phyloP scores from a whole-genome alignment of 2,888 invertebrate species.

The Drepana falcataria region DNA sequence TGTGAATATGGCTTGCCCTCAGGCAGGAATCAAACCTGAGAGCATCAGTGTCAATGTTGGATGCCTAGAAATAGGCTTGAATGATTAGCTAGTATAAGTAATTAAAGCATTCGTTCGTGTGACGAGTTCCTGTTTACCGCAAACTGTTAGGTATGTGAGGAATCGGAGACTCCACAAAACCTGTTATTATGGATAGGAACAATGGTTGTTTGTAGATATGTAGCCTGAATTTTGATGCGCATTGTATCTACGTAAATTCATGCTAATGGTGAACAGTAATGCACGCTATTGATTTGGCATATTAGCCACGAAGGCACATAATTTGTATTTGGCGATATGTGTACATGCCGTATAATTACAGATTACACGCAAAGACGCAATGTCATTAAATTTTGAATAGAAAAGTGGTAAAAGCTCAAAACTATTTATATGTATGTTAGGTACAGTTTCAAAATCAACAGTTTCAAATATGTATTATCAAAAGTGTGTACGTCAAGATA shows the following conservation, averaged over 20 bases:
- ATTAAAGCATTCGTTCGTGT: slow-evolving; percentile 4
- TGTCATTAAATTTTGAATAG: too few species aligned
- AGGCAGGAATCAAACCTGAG: too few species aligned
- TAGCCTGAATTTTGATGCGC: slow-evolving; percentile 53
- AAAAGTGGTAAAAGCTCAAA: too few species aligned
- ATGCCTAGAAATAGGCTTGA: too few species aligned
- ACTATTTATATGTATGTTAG: too few species aligned
- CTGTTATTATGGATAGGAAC: slow-evolving; percentile 42
- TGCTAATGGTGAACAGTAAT: slow-evolving; percentile 25
- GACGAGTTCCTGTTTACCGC: slow-evolving; percentile 16
- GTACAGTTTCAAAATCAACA: too few species aligned
- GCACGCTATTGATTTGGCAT: background rate
- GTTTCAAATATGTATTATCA: too few species aligned
- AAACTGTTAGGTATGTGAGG: slow-evolving; percentile 7
- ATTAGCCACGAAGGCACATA: background rate
- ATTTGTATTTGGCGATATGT: background rate
- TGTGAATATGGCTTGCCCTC: too few species aligned
- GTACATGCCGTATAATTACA: too few species aligned
- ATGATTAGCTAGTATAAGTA: background rate
- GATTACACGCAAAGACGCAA: too few species aligned
- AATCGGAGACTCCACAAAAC: slow-evolving; percentile 34
- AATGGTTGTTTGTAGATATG: slow-evolving; percentile 60
- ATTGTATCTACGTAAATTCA: slow-evolving; percentile 29
- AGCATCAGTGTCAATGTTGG: too few species aligned
- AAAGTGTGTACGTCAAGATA: too few species aligned